phyloP scores from a whole-genome alignment of 2,888 invertebrate species.

The Neocrepidodera transversa region DNA sequence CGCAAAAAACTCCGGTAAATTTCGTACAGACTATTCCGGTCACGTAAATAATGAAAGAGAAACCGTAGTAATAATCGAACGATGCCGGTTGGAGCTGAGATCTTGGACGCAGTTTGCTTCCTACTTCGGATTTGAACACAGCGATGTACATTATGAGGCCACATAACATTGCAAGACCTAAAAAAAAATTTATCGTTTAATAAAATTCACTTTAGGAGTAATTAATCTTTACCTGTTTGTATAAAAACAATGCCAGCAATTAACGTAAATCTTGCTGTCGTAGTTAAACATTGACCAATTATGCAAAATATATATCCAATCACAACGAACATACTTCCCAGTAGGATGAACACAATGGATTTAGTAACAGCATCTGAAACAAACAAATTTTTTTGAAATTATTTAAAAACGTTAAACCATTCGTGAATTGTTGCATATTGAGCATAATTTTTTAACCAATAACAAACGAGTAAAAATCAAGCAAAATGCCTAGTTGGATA shows the following conservation, averaged over 20 bases:
- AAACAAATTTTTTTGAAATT: too few relatives aligned
- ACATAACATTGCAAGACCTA: constrained; percentile 88
- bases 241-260: constrained; percentile 87
- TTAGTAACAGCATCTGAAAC: constrained; percentile 85
- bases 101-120: constrained; percentile 82
- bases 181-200: constrained; percentile 21
- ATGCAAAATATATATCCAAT: constrained; percentile 83
- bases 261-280: constrained; percentile 81
- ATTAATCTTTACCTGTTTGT: constrained; percentile 89
- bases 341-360: constrained; percentile 81
- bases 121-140: constrained; percentile 89
- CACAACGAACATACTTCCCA: constrained; percentile 78
- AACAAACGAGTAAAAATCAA: too few relatives aligned
- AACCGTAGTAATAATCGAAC: constrained; percentile 87
- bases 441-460: too few relatives aligned
- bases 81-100: constrained; percentile 79
- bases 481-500: too few relatives aligned
- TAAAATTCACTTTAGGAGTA: not conserved
- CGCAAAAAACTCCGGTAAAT: constrained; percentile 84
- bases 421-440: too few relatives aligned
- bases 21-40: constrained; percentile 85
- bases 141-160: constrained; percentile 94
- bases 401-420: too few relatives aligned
- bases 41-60: constrained; percentile 85
- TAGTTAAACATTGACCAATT: constrained; percentile 79